Evolutionary conservation across 1,140 invertebrate species (phyloP), one percentile per base, ranked within the genome.

Genomic region (Drosophila sp.): DNA sequence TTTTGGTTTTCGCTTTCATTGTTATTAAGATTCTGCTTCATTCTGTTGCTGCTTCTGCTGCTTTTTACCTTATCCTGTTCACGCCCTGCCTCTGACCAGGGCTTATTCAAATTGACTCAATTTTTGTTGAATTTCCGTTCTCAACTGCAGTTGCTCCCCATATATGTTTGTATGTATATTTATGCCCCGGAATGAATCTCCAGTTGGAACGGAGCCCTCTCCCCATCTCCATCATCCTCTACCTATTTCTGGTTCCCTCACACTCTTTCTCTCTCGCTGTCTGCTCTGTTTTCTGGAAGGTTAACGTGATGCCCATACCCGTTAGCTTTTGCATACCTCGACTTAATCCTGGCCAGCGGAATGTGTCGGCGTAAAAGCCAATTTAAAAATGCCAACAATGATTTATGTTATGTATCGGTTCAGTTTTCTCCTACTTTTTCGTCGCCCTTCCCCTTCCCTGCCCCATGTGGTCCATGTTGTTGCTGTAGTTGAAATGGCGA

Each of bases 321-420:
- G 4, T 21, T 18, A 13, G 32, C 8, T 32, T 50, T 14, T 58
- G 63, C 62, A 61, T 48, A 45, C 32, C 40, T 50, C 29, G 62
- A 58, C 64, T 86, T 84, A 84, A 84, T 84, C 81, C 81, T 59
- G 73, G 48, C 61, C 46, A 64, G 72, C 63, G 78, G 53, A 87
- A 89, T 89, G 79, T 89, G 72, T 79, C 62, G 72, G 83, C 79
- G 57, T 76, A 73, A 81, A 87, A 87, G 83, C 83, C 83, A 87
- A 87, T 87, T 87, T 87, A 87, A 87, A 87, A 87, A 79, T 87
- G 83, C 82, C 82, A 87, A 87, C 83, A 89, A 87, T 87, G 83
- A 87, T 87, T 87, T 87, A 87, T 87, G 56, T 34, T 65, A 72
- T 75, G 25, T 43, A 67, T 50, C 57, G 48, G 43, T 61, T 27